A percentile compares a stretch with the other conserved stretches of the same genome.
phyloP scores from a whole-genome alignment of 2,888 invertebrate species.

The Cephus nigrinus region DNA sequence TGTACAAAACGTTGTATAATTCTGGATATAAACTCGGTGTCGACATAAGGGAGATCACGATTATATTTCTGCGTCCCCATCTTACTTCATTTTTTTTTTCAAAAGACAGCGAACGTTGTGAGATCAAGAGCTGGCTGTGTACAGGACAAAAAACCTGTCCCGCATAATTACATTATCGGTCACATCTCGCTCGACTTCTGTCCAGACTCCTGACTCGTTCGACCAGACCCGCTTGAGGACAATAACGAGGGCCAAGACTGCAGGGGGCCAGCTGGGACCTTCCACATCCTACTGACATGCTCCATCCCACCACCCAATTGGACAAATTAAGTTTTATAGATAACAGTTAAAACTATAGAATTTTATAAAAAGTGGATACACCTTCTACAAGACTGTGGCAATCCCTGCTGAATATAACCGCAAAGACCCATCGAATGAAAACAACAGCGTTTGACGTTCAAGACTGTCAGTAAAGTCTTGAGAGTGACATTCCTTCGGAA shows the following conservation, averaged over 20 bases:
- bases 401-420: not conserved
- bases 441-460: not conserved
- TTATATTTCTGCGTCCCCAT: constrained; percentile 7
- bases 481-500: not conserved
- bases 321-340: not conserved
- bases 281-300: not conserved
- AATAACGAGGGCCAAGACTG: constrained; percentile 28
- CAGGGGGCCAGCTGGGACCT: constrained; percentile 31
- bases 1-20: not conserved
- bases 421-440: not conserved
- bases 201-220: constrained; percentile 32
- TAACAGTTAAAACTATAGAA: not conserved
- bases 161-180: constrained; percentile 59
- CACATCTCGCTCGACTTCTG: constrained; percentile 54
- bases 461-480: not conserved
- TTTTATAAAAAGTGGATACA: not conserved
- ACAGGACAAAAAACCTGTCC: constrained; percentile 54
- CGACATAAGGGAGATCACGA: not conserved
- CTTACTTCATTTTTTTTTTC: constrained; percentile 5
- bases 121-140: constrained; percentile 22
- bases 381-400: not conserved
- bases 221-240: constrained; percentile 16
- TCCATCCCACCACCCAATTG: not conserved
- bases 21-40: not conserved
- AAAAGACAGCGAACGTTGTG: constrained; percentile 21